Percentiles rank a stretch among this genome's conserved stretches.
Conservation (phyloP, 2,113 vertebrate genomes). For the Erythrocercus mccallii region DNA sequence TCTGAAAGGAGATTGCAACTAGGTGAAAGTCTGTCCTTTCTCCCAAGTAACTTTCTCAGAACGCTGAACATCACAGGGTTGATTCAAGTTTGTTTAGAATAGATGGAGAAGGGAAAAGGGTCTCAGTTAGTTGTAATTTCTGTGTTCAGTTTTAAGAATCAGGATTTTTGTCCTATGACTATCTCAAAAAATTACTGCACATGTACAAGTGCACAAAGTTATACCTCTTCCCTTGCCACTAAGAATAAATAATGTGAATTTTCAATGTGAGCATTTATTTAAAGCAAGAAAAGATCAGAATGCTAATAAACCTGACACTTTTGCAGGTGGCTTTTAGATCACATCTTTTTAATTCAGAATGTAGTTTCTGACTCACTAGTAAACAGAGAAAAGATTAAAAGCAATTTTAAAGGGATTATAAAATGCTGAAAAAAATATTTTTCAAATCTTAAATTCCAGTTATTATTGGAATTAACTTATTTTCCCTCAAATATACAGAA, state of each 20-base stretch:
- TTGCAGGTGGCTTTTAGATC: neutral
- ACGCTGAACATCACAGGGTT: neutral
- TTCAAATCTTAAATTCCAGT: neutral
- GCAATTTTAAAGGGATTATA: conserved; percentile 14
- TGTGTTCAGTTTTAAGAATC: neutral
- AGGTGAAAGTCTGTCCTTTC: neutral
- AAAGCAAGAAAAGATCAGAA: neutral
- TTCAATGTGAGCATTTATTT: neutral
- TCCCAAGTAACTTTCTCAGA: neutral
- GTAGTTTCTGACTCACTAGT: neutral
- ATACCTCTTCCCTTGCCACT: neutral
- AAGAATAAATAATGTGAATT: neutral
- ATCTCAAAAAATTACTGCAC: neutral
- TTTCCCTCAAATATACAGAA: neutral
- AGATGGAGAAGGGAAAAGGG: neutral
- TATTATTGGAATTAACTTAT: neutral
- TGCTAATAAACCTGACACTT: neutral
- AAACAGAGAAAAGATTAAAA: conserved; percentile 30
- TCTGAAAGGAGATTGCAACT: neutral
- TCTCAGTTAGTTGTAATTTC: neutral
- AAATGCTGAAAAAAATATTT: neutral
- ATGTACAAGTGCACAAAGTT: neutral
- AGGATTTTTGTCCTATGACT: neutral
- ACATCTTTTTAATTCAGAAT: conserved; percentile 2
- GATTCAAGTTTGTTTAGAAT: neutral